Evolutionary conservation across 2,888 invertebrate genomes (phyloP).

Genomic region (Merodon equestris): DNA sequence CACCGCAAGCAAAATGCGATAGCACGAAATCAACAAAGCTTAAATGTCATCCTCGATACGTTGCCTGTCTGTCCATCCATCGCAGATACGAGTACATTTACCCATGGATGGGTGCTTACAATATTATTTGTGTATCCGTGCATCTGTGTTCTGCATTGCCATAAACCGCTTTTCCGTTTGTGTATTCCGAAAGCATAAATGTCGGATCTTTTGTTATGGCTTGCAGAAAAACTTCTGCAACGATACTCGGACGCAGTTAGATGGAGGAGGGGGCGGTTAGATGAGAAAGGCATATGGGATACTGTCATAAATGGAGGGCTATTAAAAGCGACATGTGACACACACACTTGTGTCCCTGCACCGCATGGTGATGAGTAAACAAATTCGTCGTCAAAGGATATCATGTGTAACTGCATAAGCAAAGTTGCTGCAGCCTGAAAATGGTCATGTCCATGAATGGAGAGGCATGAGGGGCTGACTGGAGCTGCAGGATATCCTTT

Average conservation of each 20-base stretch:
- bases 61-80: conserved; percentile 39
- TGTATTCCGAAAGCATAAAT: conserved; percentile 64
- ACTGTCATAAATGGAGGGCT: conserved; percentile 44
- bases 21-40: not conserved
- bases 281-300: not conserved
- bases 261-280: not conserved
- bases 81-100: conserved; percentile 48
- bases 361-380: conserved; percentile 53
- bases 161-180: conserved; percentile 47
- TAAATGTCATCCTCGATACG: conserved; percentile 53
- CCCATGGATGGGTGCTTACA: not conserved
- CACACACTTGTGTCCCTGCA: not conserved
- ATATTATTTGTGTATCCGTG: conserved; percentile 4
- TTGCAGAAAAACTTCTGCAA: conserved; percentile 37
- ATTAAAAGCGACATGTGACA: conserved; percentile 28
- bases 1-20: conserved; percentile 26
- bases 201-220: conserved; percentile 47
- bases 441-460: too few relatives aligned
- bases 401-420: not conserved
- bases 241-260: conserved; percentile 27
- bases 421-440: too few relatives aligned
- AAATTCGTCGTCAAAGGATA: conserved; percentile 40
- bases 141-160: not conserved
- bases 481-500: conserved; percentile 20
- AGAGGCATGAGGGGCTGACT: too few relatives aligned